Evolutionary conservation across 1,140 invertebrate genomes (phyloP).

Genomic region (Microplitis mediator): DNA sequence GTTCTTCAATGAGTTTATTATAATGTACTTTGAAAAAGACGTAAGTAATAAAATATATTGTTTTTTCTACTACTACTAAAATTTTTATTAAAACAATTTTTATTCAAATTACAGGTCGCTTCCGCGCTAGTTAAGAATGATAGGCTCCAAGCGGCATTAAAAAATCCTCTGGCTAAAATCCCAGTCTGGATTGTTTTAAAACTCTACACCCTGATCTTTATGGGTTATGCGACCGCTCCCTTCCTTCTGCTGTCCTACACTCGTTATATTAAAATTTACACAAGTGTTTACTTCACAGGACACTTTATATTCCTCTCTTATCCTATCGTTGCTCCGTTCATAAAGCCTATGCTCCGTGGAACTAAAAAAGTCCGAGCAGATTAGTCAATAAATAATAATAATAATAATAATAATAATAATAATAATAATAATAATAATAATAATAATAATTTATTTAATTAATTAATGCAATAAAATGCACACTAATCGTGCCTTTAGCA

Average conservation of each 20-base stretch:
- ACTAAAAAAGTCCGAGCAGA: slow-evolving; percentile 17
- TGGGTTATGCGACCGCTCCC: slow-evolving; percentile 84
- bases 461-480: no score
- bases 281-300: slow-evolving; percentile 69
- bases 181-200: slow-evolving; percentile 70
- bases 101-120: slow-evolving; percentile 49
- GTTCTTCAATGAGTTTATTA: slow-evolving; percentile 90
- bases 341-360: slow-evolving; percentile 50
- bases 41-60: slow-evolving; percentile 63
- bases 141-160: background rate
- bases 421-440: no score
- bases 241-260: slow-evolving; percentile 77
- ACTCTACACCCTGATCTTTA: slow-evolving; percentile 78
- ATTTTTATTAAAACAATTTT: background rate
- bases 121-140: slow-evolving; percentile 45
- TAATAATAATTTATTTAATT: no score
- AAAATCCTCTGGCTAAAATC: slow-evolving; percentile 41
- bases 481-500: no score
- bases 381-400: no score
- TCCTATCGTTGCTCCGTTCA: slow-evolving; percentile 60
- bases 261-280: slow-evolving; percentile 69
- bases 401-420: no score
- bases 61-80: slow-evolving; percentile 3
- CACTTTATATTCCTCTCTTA: slow-evolving; percentile 69
- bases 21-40: slow-evolving; percentile 87